Evolutionary conservation across 2,113 vertebrate genomes (phyloP).

Genomic region (Regulus satrapa): DNA sequence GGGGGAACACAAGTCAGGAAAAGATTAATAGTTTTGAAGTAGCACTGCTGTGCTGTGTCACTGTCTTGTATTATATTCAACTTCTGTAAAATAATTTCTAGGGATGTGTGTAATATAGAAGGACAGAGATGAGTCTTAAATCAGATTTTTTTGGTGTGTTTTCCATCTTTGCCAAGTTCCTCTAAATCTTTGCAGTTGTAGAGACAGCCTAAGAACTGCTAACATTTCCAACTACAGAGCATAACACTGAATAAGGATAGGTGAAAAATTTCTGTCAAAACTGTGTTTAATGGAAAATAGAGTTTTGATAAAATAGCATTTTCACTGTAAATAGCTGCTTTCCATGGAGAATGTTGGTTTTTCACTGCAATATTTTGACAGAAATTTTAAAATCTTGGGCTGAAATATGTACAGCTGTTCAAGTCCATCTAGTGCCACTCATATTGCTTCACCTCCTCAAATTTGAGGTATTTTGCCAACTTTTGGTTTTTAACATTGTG

Average conservation of each 20-base stretch:
- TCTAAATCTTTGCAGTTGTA: slow-evolving; percentile 51
- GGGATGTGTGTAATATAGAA: not conserved
- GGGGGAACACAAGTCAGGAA: not conserved
- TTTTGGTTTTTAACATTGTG: not conserved
- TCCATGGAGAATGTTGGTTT: slow-evolving; percentile 8
- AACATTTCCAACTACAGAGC: slow-evolving; percentile 42
- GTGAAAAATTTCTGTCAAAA: slow-evolving; percentile 55
- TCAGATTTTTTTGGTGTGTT: not conserved
- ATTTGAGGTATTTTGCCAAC: slow-evolving; percentile 1
- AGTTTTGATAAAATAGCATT: slow-evolving; percentile 58
- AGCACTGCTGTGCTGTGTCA: not conserved
- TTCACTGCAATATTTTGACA: slow-evolving; percentile 58
- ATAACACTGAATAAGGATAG: slow-evolving; percentile 48
- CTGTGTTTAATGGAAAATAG: slow-evolving; percentile 57
- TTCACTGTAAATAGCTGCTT: slow-evolving; percentile 38
- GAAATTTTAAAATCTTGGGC: slow-evolving; percentile 43
- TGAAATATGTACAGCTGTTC: slow-evolving; percentile 53
- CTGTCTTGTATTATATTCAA: not conserved
- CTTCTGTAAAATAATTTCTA: not conserved
- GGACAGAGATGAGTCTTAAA: not conserved
- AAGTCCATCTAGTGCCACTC: slow-evolving; percentile 39
- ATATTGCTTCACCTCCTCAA: slow-evolving; percentile 49
- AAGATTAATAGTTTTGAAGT: not conserved
- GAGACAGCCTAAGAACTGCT: slow-evolving; percentile 54
- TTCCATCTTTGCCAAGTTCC: slow-evolving; percentile 21